Percentiles rank a stretch among this genome's conserved stretches.
Conservation (phyloP, 2,888 invertebrate species). For the Aproaerema taeniolella region DNA sequence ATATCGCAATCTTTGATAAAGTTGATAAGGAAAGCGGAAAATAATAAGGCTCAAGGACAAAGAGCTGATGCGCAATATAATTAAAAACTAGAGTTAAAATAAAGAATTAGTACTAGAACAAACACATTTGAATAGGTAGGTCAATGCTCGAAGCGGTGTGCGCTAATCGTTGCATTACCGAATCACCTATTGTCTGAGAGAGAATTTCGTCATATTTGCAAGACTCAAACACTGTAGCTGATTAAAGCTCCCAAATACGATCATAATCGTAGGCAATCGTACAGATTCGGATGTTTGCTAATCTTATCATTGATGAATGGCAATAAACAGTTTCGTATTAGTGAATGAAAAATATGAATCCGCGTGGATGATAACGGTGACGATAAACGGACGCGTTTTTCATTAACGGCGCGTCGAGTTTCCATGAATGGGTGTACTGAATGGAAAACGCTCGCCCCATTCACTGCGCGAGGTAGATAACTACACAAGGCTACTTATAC, state of each 20-base stretch:
- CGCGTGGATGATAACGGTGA: slow-evolving; percentile 54
- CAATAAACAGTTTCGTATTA: slow-evolving; percentile 25
- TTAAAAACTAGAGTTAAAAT: not conserved
- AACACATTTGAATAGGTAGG: not conserved
- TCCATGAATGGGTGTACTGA: slow-evolving; percentile 71
- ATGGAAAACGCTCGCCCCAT: slow-evolving; percentile 69
- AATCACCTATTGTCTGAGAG: slow-evolving; percentile 3
- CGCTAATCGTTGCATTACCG: slow-evolving; percentile 9
- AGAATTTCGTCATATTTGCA: not conserved
- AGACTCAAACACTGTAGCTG: not conserved
- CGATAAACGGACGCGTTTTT: slow-evolving; percentile 62
- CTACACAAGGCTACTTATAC: no score
- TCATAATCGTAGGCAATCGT: slow-evolving; percentile 1
- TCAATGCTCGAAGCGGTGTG: slow-evolving; percentile 9
- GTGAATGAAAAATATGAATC: slow-evolving; percentile 48
- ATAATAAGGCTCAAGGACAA: slow-evolving; percentile 8
- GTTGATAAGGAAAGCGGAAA: slow-evolving; percentile 13
- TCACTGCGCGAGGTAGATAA: slow-evolving; percentile 33
- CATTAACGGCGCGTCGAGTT: slow-evolving; percentile 68
- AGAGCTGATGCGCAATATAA: not conserved
- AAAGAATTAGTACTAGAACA: not conserved
- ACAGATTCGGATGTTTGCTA: slow-evolving; percentile 5
- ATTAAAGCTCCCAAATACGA: not conserved
- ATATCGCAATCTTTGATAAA: slow-evolving; percentile 1
- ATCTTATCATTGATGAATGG: slow-evolving; percentile 32